Evolutionary conservation across 2,888 invertebrate genomes (phyloP), one percentile per base, ranked within the genome.

Genomic region (Arrhopalites spinosus): DNA sequence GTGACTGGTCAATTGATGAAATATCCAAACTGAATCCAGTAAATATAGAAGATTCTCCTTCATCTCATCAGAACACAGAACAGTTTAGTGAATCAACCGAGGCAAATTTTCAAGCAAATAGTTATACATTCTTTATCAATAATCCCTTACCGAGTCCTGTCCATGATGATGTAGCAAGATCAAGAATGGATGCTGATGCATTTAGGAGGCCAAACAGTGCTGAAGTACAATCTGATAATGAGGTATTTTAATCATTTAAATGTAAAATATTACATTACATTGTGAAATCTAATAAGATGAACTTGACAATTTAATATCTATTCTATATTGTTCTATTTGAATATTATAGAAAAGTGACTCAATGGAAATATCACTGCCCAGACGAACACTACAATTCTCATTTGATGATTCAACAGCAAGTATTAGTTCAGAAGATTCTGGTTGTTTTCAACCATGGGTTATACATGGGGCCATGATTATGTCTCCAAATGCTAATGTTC

Each of bases 41-140:
- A 2, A 59, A 67, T 3, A 74, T 77, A 17, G 77, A 77, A 70
- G 77, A 77, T 15, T 77, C 77, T 1, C 77, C 77, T n/a, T 77
- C 77, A n/a, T 69, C 69, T 13, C 77, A 77, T 74, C 73, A 77
- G 30, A 23, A 25, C 15, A 27, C 61, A 29, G 73, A 73, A 20
- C 1, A 43, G 17, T 63, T 71, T 7, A 71, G 71, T 20, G 59
- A 59, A 2, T 25, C 7, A n/a, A 8, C 56, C 8, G 71, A 71
- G 59, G 53, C 13, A 1, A 56, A 30, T 7, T 17, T 50, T 43
- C 71, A 71, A 53, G n/a, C 29, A 1, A n/a, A 71, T 8, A 56
- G 56, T 2, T 8, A 15, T 8, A 20, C 27, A 15, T 68, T 68
- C 23, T 68, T 68, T 45, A 43, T 5, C 15, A 68, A 43, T 68